Percentiles rank a stretch among this genome's conserved stretches.
Conservation (phyloP, 64 coral and sea anemone species). For the Dendrophyllia cribrosa region DNA sequence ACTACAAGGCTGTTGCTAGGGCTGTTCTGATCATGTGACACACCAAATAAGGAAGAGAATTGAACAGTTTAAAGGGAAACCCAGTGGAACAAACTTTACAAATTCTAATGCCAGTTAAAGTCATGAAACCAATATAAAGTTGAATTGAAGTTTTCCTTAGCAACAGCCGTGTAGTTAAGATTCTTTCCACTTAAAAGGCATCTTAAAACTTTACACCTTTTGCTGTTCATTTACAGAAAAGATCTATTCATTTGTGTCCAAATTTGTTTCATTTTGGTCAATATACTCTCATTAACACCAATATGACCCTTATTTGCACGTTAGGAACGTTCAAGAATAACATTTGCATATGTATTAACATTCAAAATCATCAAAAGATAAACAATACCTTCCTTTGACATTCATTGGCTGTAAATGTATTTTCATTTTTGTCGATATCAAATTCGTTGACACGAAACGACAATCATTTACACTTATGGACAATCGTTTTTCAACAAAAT, state of each 20-base stretch:
- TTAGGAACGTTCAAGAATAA: slow-evolving; percentile 69
- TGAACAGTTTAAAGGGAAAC: too few relatives aligned
- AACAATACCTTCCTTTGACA: slow-evolving; percentile 66
- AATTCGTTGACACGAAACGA: slow-evolving; percentile 66
- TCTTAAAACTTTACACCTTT: slow-evolving; percentile 26
- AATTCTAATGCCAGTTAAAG: too few relatives aligned
- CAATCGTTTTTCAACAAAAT: slow-evolving; percentile 69
- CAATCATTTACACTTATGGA: slow-evolving; percentile 74
- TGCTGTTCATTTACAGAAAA: slow-evolving; percentile 67
- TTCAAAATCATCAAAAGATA: slow-evolving; percentile 72
- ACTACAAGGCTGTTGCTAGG: too few relatives aligned
- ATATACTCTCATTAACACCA: slow-evolving; percentile 37
- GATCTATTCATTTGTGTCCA: slow-evolving; percentile 53
- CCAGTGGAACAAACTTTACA: too few relatives aligned
- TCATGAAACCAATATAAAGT: too few relatives aligned
- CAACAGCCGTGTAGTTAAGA: too few relatives aligned
- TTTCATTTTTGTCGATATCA: slow-evolving; percentile 61
- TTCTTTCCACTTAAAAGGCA: too few relatives aligned
- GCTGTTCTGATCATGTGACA: too few relatives aligned
- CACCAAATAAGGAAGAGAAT: too few relatives aligned
- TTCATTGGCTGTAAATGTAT: slow-evolving; percentile 70
- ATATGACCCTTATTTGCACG: slow-evolving; percentile 67
- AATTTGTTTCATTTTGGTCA: too few relatives aligned
- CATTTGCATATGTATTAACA: slow-evolving; percentile 75
- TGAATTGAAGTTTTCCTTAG: too few relatives aligned